Percentiles rank a stretch among this genome's conserved stretches.
phyloP scores from a whole-genome alignment of 2,113 vertebrate species.

The Misgurnus anguillicaudatus region DNA sequence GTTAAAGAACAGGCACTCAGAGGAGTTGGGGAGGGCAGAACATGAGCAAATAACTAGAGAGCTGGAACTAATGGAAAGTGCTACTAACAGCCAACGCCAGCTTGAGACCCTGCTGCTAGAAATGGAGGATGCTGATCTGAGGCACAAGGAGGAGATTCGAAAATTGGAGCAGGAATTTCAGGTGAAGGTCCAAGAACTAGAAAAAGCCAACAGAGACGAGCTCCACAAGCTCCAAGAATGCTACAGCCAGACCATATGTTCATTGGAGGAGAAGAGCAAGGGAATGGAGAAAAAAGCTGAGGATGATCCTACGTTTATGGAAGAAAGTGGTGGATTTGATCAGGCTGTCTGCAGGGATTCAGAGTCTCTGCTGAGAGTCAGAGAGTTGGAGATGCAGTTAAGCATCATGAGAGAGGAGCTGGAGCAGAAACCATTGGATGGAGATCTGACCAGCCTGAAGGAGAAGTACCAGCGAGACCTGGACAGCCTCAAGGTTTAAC shows the following conservation, averaged over 20 bases:
- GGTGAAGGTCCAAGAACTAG: conserved; percentile 81
- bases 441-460: conserved; percentile 79
- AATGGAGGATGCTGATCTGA: conserved; percentile 78
- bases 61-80: conserved; percentile 76
- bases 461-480: conserved; percentile 97
- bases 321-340: conserved; percentile 36
- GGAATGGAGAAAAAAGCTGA: conserved; percentile 59
- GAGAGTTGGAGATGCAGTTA: conserved; percentile 92
- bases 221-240: conserved; percentile 80
- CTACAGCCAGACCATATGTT: conserved; percentile 78
- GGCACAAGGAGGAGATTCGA: conserved; percentile 79
- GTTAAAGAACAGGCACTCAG: conserved; percentile 74
- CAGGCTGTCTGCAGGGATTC: conserved; percentile 65
- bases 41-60: conserved; percentile 75
- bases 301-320: conserved; percentile 5
- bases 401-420: conserved; percentile 88
- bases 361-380: conserved; percentile 81
- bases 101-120: conserved; percentile 78
- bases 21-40: conserved; percentile 75
- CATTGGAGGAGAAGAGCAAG: conserved; percentile 66
- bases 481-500: conserved; percentile 93
- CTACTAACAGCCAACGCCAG: conserved; percentile 73
- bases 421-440: conserved; percentile 86
- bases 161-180: conserved; percentile 85
- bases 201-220: conserved; percentile 80